These are phyloP conservation scores for Ciconia stormi DNA, from an alignment of 2,113 vertebrate species.

Conservation along the genomic window DNA sequence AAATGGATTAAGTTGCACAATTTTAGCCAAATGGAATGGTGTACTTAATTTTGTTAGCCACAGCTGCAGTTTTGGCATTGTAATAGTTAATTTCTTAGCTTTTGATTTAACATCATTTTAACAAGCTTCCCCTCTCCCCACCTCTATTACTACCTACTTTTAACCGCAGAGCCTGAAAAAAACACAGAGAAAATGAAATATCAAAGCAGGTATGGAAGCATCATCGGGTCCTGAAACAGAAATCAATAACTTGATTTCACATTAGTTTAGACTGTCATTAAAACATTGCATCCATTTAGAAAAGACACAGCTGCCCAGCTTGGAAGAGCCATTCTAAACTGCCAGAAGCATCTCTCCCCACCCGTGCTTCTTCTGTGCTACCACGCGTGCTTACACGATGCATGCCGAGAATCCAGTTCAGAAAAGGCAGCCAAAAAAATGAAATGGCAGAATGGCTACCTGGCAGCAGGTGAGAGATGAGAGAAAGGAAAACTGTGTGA, in stretches of 20 bases:
- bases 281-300: not conserved
- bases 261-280: not conserved
- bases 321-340: not conserved
- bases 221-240: not conserved
- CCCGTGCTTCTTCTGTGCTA: not conserved
- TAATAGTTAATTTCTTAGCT: not conserved
- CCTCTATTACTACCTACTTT: not conserved
- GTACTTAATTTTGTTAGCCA: not conserved
- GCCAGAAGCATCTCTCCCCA: not conserved
- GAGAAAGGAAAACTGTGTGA: not conserved
- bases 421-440: not conserved
- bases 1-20: not conserved
- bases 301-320: not conserved
- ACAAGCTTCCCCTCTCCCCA: not conserved
- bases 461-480: not conserved
- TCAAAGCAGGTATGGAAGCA: not conserved
- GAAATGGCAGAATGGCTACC: not conserved
- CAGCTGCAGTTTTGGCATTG: not conserved
- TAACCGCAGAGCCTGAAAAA: not conserved
- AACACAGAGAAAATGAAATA: not conserved
- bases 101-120: not conserved
- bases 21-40: not conserved
- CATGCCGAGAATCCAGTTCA: not conserved
- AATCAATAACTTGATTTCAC: not conserved
- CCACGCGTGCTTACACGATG: fast-evolving